Conservation (phyloP, 2,888 invertebrate species). For the Dynastes maya region DNA sequence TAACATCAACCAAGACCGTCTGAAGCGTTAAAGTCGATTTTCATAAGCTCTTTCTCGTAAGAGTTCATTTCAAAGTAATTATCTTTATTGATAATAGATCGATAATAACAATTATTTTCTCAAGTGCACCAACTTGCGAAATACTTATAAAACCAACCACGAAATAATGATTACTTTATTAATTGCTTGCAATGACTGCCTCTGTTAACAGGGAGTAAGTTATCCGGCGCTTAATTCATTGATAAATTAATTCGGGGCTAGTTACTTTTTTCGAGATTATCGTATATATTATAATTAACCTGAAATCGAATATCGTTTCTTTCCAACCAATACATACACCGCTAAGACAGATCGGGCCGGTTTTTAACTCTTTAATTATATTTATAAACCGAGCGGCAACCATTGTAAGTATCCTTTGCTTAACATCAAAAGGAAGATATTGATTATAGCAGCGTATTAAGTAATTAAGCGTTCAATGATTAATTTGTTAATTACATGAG, state of each 20-base stretch:
- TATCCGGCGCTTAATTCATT: slow-evolving; percentile 30
- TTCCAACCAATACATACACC: not conserved
- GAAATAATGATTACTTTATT: slow-evolving; percentile 29
- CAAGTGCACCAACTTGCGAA: slow-evolving; percentile 4
- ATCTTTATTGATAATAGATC: slow-evolving; percentile 7
- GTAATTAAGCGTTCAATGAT: slow-evolving; percentile 31
- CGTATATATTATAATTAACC: slow-evolving; percentile 36
- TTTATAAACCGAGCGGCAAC: slow-evolving; percentile 22
- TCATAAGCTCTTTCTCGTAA: not conserved
- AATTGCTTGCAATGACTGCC: slow-evolving; percentile 14
- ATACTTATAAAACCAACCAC: slow-evolving; percentile 14
- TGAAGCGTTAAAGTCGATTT: slow-evolving; percentile 29
- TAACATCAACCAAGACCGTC: not conserved
- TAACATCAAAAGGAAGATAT: slow-evolving; percentile 28
- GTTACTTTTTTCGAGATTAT: slow-evolving; percentile 11
- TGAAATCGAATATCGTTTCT: slow-evolving; percentile 30
- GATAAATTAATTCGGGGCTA: slow-evolving; percentile 28
- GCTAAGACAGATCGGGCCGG: slow-evolving; percentile 11
- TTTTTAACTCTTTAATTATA: slow-evolving; percentile 43
- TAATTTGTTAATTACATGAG: slow-evolving; percentile 36
- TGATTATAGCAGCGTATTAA: slow-evolving; percentile 20
- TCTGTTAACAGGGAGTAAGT: not conserved
- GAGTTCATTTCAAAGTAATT: slow-evolving; percentile 1
- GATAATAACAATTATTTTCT: slow-evolving; percentile 14
- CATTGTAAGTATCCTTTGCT: slow-evolving; percentile 38